Evolutionary conservation across 2,797 vertebrate species (phyloP), one percentile per base, ranked within the genome.

Genomic region (Sebastes hubbsi): DNA sequence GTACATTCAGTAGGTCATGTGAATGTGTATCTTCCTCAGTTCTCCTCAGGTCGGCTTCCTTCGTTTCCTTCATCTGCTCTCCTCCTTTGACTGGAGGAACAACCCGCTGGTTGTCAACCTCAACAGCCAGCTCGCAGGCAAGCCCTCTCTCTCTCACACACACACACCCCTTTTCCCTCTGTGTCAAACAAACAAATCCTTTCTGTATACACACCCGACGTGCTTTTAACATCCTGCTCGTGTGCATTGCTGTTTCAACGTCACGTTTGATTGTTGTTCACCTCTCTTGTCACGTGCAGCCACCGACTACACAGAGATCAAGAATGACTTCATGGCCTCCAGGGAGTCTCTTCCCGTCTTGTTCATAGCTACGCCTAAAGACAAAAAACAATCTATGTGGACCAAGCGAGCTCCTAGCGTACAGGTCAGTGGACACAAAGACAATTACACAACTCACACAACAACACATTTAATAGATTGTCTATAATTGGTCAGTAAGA

Each of bases 31-130:
- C 30, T n/a, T 69, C 55, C n/a, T 87, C 78, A 99, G 99, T 80
- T 99, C 97, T 88, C 97, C 97, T 11, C 98, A 99, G 95, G 97
- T 97, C 68, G 98, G 97, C 30, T 97, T 99, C 89, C 96, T 99
- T 60, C 97, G 97, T 34, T 99, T 99, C 89, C 97, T 99, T 66
- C 92, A 93, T 87, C 92, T 99, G 89, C 91, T 99, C 27, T 95
- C 96, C 25, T 96, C 96, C 36, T 99, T 99, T 87, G 99, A 99
- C 92, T 99, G 99, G 99, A 98, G 96, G 91, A 99, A 98, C 92
- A 98, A 90, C 89, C 97, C 98, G 62, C 94, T 99, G 82, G 90
- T 99, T 2, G 95, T 99, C 77, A 97, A 99, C 92, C 94, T 99
- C 66, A 99, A 99, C 29, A 91, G 77, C 38, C 96, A 97, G 62